Conservation (phyloP, 2,113 vertebrate genomes). For the Callocephalon fimbriatum region DNA sequence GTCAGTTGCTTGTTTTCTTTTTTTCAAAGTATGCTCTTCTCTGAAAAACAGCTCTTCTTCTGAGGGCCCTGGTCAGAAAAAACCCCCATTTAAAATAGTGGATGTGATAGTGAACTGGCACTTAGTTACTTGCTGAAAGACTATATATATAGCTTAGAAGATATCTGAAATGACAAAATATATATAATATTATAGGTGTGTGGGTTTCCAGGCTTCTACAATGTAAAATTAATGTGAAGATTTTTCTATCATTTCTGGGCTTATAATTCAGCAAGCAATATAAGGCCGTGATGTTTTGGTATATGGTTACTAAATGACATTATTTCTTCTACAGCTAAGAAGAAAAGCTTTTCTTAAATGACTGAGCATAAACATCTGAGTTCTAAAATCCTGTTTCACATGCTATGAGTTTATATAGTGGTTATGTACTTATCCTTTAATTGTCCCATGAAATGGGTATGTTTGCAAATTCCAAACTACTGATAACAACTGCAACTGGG, state of each 20-base stretch:
- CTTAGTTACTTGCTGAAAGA: neutral
- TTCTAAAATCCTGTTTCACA: neutral
- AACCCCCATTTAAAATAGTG: neutral
- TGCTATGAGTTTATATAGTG: neutral
- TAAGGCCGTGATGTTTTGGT: rapidly evolving
- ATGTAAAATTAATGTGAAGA: slow-evolving; percentile 11
- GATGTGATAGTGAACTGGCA: neutral
- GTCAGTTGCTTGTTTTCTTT: slow-evolving; percentile 71
- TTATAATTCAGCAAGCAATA: neutral
- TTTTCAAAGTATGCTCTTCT: slow-evolving; percentile 33
- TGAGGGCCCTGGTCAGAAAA: slow-evolving; percentile 81
- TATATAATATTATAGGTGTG: neutral
- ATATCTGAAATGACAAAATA: neutral
- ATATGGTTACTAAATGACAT: neutral
- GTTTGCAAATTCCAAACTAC: neutral
- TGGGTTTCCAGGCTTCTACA: neutral
- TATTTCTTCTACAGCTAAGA: neutral
- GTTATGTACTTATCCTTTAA: neutral
- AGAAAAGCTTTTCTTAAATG: neutral
- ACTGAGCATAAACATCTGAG: neutral
- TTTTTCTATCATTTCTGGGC: neutral
- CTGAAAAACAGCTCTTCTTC: slow-evolving; percentile 80
- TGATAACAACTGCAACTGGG: neutral
- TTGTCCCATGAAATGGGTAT: neutral
- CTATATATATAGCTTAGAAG: neutral